Base-by-base conservation (phyloP, 2,888 invertebrate species). In the Rambutsinella grinnellia region DNA sequence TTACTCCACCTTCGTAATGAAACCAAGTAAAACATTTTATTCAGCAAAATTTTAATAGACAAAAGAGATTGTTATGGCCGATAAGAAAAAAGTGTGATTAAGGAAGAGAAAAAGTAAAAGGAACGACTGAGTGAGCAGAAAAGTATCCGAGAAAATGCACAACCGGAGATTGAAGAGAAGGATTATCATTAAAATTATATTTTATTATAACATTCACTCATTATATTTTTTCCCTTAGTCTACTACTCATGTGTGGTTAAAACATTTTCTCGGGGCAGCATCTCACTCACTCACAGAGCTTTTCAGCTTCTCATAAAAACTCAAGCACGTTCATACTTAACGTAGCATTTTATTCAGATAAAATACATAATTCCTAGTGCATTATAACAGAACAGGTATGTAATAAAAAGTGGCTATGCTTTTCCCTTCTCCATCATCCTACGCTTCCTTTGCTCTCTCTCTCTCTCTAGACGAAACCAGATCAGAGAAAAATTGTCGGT, bases 401-500 rank as follows among this genome's bases (percentile, higher is more conserved):
- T n/a, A n/a, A n/a, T n/a, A n/a, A n/a, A n/a, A n/a, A n/a, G n/a
- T n/a, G n/a, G n/a, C n/a, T n/a, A n/a, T n/a, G n/a, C n/a, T n/a
- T n/a, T n/a, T n/a, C n/a, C n/a, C n/a, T 36, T 8, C 36, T 36
- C 36, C 36, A 36, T n/a, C n/a, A 36, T 36, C 36, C 36, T 36
- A 36, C 36, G 36, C 36, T 36, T 36, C 36, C 36, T 36, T 62
- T 19, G 49, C 21, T 44, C 44, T 36, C 46, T n/a, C n/a, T n/a
- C n/a, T n/a, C n/a, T n/a, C n/a, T n/a, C n/a, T n/a, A n/a, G n/a
- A n/a, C n/a, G n/a, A n/a, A n/a, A 5, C 54, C 27, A 46, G 27
- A 65, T 54, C 61, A 62, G 70, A 70, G 57, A 57, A 71, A 65
- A 65, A 44, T 71, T 71, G 71, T 71, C 71, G 71, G 71, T 71